Percentiles rank a stretch among this genome's conserved stretches.
Evolutionary conservation across 2,888 invertebrate genomes (phyloP).

Genomic region (Acrobasis suavella): DNA sequence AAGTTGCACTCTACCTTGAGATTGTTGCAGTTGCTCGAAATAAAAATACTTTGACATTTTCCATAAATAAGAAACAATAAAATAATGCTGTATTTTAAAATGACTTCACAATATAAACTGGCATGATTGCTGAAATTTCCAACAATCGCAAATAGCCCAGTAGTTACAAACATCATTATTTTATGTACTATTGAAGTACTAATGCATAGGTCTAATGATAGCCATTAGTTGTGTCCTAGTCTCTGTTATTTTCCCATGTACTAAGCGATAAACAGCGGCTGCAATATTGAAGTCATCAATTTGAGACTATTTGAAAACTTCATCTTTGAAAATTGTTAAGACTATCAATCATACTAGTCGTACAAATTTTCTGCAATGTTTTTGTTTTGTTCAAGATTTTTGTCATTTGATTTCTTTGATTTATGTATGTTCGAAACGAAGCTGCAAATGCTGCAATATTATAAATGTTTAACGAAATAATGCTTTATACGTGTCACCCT

Average conservation of each 20-base stretch:
- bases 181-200: neutral
- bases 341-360: neutral
- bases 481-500: too few species aligned
- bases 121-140: conserved; percentile 3
- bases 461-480: too few species aligned
- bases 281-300: conserved; percentile 13
- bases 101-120: neutral
- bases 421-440: too few species aligned
- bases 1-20: neutral
- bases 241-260: conserved; percentile 16
- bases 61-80: neutral
- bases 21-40: neutral
- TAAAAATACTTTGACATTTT: neutral
- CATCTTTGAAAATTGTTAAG: conserved; percentile 1
- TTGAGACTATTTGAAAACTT: conserved; percentile 3
- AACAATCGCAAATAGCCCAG: conserved; percentile 8
- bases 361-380: neutral
- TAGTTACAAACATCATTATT: conserved; percentile 12
- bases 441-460: too few species aligned
- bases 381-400: neutral
- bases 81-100: neutral
- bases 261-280: conserved; percentile 4
- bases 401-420: neutral
- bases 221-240: conserved; percentile 17
- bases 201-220: conserved; percentile 11